Conservation (phyloP, 2,888 invertebrate species). For the Oxyteleia sp. region DNA sequence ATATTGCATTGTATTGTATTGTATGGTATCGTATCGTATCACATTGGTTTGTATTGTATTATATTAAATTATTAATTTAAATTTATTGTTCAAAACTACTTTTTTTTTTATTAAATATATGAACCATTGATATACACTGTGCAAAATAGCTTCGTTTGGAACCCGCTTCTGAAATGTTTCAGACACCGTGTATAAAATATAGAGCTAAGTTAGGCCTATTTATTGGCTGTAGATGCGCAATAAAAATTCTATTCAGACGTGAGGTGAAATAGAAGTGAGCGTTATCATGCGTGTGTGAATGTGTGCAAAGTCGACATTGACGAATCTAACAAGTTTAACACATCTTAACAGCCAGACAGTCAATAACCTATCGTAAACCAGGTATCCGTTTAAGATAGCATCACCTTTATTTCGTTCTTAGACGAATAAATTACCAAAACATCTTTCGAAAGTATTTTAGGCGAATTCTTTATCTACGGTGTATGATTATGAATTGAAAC, state of each 20-base stretch:
- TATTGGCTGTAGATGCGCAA: constrained; percentile 57
- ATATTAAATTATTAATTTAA: too few relatives aligned
- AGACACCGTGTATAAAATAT: constrained; percentile 53
- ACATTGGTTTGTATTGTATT: too few relatives aligned
- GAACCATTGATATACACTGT: too few relatives aligned
- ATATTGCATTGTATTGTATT: too few relatives aligned
- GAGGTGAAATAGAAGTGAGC: constrained; percentile 72
- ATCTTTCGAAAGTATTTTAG: constrained; percentile 55
- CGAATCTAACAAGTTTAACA: constrained; percentile 77
- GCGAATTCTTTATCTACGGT: constrained; percentile 49
- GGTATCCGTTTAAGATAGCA: constrained; percentile 80
- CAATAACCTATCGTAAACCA: constrained; percentile 78
- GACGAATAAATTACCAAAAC: constrained; percentile 65
- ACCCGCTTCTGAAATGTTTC: constrained; percentile 37
- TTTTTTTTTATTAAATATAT: too few relatives aligned
- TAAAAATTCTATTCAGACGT: constrained; percentile 73
- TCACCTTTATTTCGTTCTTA: constrained; percentile 75
- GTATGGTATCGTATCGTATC: too few relatives aligned
- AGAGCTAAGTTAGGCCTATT: constrained; percentile 51
- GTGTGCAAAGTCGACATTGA: constrained; percentile 66
- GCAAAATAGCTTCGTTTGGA: too few relatives aligned
- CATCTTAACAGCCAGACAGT: constrained; percentile 78
- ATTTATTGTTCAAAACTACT: too few relatives aligned
- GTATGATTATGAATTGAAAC: constrained; percentile 20
- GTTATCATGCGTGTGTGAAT: constrained; percentile 53